A percentile compares a stretch with the other conserved stretches of the same genome.
Conservation (phyloP, 2,888 invertebrate species). For the Ecdyonurus torrentis region DNA sequence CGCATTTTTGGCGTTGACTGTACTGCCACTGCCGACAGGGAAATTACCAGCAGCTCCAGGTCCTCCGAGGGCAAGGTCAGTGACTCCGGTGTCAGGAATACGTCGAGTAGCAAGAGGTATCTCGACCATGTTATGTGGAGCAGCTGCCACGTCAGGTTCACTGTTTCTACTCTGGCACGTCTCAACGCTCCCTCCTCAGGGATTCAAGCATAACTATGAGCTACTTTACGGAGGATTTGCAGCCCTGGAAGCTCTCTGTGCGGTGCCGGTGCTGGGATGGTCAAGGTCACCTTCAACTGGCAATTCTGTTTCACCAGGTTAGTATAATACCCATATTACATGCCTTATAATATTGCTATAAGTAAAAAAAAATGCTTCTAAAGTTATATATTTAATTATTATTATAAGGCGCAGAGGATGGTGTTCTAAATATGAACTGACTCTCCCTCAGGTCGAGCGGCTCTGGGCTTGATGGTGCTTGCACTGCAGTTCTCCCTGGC, state of each 20-base stretch:
- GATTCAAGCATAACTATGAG: slow-evolving; percentile 12
- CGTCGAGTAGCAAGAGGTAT: background rate
- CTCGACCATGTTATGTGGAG: slow-evolving; percentile 6
- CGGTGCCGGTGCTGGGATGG: slow-evolving; percentile 1
- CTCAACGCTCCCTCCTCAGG: slow-evolving; percentile 4
- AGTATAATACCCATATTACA: too few relatives aligned
- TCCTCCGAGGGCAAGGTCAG: background rate
- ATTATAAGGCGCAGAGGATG: too few relatives aligned
- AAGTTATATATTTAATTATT: too few relatives aligned
- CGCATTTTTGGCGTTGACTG: background rate
- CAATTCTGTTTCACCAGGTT: slow-evolving; percentile 3
- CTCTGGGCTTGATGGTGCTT: background rate
- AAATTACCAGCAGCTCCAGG: background rate
- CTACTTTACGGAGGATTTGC: slow-evolving; percentile 11
- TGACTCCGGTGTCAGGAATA: background rate
- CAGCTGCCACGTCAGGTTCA: slow-evolving; percentile 6
- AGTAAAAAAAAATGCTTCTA: too few relatives aligned
- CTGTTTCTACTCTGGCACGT: slow-evolving; percentile 12
- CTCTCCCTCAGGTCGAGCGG: background rate
- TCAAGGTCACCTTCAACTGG: background rate
- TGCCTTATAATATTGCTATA: too few relatives aligned
- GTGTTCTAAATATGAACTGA: too few relatives aligned
- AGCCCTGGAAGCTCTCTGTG: slow-evolving; percentile 4
- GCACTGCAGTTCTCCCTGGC: background rate
- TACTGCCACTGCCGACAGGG: background rate